These are phyloP conservation scores for Euwallacea similis DNA, from an alignment of 1,140 invertebrate genomes.

Conservation along the genomic window DNA sequence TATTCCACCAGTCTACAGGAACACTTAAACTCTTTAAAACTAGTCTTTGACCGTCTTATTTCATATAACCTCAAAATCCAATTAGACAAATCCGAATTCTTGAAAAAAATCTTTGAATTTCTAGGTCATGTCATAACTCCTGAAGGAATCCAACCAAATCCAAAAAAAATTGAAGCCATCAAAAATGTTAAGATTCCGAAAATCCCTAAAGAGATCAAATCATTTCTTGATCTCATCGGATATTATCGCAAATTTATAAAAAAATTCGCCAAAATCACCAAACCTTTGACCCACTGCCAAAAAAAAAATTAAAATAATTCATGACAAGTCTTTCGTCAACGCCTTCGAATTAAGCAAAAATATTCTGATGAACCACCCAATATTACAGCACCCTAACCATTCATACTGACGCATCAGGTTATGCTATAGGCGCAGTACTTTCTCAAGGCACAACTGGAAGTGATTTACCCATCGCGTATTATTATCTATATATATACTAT, in stretches of 20 bases:
- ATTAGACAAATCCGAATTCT: conserved; percentile 40
- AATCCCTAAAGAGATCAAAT: conserved; percentile 44
- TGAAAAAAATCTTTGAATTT: conserved; percentile 46
- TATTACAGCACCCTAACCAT: too few species aligned
- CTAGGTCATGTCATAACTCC: conserved; percentile 43
- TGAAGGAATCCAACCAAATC: conserved; percentile 42
- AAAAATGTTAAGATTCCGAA: conserved; percentile 40
- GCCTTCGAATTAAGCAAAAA: too few species aligned
- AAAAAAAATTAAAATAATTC: too few species aligned
- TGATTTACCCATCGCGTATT: too few species aligned
- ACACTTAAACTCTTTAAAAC: conserved; percentile 26
- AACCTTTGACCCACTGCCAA: conserved; percentile 44
- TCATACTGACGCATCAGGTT: too few species aligned
- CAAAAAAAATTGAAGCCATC: conserved; percentile 44
- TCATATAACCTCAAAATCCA: conserved; percentile 38
- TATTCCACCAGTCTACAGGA: conserved; percentile 28
- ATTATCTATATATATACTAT: too few species aligned
- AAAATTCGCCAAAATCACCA: conserved; percentile 44
- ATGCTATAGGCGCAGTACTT: too few species aligned
- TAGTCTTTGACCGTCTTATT: conserved; percentile 31
- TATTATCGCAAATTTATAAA: conserved; percentile 47
- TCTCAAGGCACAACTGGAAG: too few species aligned
- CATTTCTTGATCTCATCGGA: conserved; percentile 42
- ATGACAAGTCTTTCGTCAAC: too few species aligned
- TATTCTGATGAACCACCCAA: too few species aligned